Evolutionary conservation across 2,113 vertebrate species (phyloP).

Genomic region (Thermophis baileyi): DNA sequence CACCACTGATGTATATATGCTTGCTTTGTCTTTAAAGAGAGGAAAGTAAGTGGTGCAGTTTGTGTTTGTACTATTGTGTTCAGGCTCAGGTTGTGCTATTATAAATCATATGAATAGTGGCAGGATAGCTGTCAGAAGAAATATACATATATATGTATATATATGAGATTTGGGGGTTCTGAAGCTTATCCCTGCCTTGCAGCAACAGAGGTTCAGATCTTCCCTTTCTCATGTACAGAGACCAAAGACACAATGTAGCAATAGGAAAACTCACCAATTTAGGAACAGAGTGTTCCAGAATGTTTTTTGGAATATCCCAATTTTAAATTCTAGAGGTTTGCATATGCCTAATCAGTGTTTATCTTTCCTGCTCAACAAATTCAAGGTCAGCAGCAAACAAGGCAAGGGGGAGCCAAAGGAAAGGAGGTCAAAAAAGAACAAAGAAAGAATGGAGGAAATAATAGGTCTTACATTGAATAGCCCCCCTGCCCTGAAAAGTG

Average conservation of each 20-base stretch:
- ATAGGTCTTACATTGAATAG: neutral
- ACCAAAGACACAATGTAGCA: neutral
- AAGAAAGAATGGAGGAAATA: neutral
- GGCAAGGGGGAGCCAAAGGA: neutral
- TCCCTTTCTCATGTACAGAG: neutral
- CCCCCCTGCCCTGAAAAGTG: neutral
- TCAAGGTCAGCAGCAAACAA: neutral
- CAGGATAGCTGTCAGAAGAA: neutral
- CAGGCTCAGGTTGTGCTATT: neutral
- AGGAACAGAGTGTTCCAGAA: neutral
- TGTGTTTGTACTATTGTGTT: neutral
- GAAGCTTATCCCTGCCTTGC: neutral
- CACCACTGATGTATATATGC: neutral
- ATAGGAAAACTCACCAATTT: neutral
- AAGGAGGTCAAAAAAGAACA: neutral
- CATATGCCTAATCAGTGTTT: neutral
- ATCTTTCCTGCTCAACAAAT: neutral
- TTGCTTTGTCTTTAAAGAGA: neutral
- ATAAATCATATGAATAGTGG: neutral
- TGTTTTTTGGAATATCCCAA: neutral
- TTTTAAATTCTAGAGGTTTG: neutral
- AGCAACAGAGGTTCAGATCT: neutral
- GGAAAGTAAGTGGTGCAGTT: neutral
- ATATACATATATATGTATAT: neutral
- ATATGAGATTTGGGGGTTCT: neutral